Base-by-base conservation (phyloP, 2,113 vertebrate genomes). In the Colaptes auratus region DNA sequence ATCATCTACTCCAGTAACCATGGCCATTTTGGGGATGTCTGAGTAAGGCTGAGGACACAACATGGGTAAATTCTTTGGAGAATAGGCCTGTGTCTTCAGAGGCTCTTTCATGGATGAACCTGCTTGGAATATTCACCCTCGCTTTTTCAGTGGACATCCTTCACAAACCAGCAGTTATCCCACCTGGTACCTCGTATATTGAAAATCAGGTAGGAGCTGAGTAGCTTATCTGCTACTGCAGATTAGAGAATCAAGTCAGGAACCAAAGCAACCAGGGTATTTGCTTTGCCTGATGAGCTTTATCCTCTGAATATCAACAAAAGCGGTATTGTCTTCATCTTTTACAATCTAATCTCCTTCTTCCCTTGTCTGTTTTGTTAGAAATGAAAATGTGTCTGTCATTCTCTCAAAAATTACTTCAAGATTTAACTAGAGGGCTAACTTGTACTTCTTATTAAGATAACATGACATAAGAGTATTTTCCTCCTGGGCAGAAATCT, bases 381-480 rank as follows among this genome's bases (percentile, higher is more conserved):
- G 52, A 92, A 70, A 48, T 74, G 77, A 81, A 88, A 93, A 93
- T 77, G 19, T 79, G 16, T 66, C 33, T 90, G 73, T 81, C 82
- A 90, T 78, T 91, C 56, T 92, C 53, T 36, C 6, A 64, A 60
- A 66, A 81, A 9, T 69, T 59, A 73, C 60, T 84, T 81, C 33
- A 73, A 23, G 72, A 71, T 94, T 88, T 88, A 86, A 92, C 85
- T 85, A 55, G 85, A 95, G 79, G 55, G 36, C 55, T 94, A 82
- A 60, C 69, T 88, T 83, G 36, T 86, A 59, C 86, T 88, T 94
- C 82, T 83, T 88, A 36, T 61, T 83, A 71, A 81, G 42, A 44
- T 77, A 86, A 60, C 3, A 1, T 58, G 79, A 56, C 79, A 86
- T 88, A 63, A 75, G 56, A 93, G 64, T 73, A 56, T 61, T 69